These are phyloP conservation scores for Temnothorax curvispinosus DNA, from an alignment of 1,140 invertebrate species.

Conservation along the genomic window DNA sequence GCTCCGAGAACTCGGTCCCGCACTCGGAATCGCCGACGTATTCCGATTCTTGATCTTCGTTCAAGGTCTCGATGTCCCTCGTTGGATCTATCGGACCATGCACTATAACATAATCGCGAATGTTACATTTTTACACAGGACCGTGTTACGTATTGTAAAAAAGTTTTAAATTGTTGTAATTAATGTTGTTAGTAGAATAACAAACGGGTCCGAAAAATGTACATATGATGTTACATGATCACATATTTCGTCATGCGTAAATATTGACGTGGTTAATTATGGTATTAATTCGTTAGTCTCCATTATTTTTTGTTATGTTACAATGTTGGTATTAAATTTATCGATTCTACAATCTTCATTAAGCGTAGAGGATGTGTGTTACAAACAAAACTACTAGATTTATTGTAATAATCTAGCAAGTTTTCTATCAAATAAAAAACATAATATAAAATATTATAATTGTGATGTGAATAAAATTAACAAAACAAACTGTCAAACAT, in stretches of 20 bases:
- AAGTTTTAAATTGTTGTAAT: not conserved
- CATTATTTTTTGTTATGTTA: not conserved
- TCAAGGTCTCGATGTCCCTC: constrained; percentile 89
- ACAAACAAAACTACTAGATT: not conserved
- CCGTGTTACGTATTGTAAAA: not conserved
- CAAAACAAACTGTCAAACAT: not conserved
- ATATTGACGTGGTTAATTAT: not conserved
- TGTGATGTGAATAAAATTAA: not conserved
- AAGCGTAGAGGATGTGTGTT: not conserved
- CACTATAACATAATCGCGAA: constrained; percentile 73
- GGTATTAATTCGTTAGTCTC: not conserved
- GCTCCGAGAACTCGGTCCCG: constrained; percentile 88
- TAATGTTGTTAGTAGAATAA: not conserved
- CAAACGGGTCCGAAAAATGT: not conserved
- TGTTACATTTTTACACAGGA: not conserved
- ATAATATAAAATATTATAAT: not conserved
- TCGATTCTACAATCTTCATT: not conserved
- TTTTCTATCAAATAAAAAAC: constrained; percentile 1
- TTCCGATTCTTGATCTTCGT: constrained; percentile 91
- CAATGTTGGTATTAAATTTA: not conserved
- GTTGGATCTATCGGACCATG: constrained; percentile 87
- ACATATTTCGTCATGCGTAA: constrained; percentile 11
- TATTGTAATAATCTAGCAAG: constrained; percentile 16
- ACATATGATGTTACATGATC: not conserved
- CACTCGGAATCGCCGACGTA: constrained; percentile 89